These are phyloP conservation scores for Hyles vespertilio DNA, from an alignment of 1,140 invertebrate species.

Conservation along the genomic window DNA sequence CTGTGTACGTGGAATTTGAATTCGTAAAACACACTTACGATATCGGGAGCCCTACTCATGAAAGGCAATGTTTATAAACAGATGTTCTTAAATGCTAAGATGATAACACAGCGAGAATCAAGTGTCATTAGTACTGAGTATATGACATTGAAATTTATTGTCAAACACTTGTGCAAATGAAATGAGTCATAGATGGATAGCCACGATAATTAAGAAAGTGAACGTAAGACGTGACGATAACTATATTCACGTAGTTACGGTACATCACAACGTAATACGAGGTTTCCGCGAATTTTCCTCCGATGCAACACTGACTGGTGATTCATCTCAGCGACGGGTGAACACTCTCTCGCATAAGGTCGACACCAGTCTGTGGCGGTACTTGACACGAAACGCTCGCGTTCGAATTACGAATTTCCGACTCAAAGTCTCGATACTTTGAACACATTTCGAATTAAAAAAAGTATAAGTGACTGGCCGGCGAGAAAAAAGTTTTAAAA, in stretches of 20 bases:
- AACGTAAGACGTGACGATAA: too few relatives aligned
- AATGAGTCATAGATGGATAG: too few relatives aligned
- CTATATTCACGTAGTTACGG: background rate
- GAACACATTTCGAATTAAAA: conserved; percentile 4
- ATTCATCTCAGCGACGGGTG: conserved; percentile 44
- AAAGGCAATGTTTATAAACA: too few relatives aligned
- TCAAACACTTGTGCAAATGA: too few relatives aligned
- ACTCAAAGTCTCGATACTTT: conserved; percentile 2
- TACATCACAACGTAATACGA: conserved; percentile 14
- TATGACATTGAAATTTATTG: too few relatives aligned
- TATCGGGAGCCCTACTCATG: too few relatives aligned
- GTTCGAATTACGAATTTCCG: conserved; percentile 26
- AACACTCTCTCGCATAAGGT: conserved; percentile 23
- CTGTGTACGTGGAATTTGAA: too few relatives aligned
- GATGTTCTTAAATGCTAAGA: too few relatives aligned
- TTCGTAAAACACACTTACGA: too few relatives aligned
- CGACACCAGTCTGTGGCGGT: conserved; percentile 37
- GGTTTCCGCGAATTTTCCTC: conserved; percentile 54
- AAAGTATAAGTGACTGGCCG: background rate
- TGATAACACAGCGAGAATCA: too few relatives aligned
- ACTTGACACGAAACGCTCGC: conserved; percentile 29
- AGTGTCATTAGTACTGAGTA: too few relatives aligned
- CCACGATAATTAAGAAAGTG: too few relatives aligned
- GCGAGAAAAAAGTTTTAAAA: background rate
- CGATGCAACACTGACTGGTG: conserved; percentile 26